Evolutionary conservation across 2,113 vertebrate genomes (phyloP).

Genomic region (Haliaeetus leucogaster): DNA sequence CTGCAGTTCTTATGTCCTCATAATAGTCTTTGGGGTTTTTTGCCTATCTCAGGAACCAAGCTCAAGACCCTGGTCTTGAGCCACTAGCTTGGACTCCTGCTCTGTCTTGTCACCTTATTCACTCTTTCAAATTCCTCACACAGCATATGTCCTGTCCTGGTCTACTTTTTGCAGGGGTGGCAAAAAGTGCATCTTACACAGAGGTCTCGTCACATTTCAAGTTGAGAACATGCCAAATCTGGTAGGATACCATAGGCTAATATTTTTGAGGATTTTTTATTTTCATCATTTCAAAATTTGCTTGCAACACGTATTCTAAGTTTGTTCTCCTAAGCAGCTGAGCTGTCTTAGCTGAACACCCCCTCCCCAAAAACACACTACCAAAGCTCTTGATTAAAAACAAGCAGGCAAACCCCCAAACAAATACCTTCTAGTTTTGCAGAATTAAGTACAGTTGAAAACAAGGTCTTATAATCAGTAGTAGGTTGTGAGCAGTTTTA

Average conservation of each 20-base stretch:
- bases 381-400: not conserved
- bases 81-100: not conserved
- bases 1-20: not conserved
- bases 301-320: not conserved
- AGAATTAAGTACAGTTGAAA: not conserved
- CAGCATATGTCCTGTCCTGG: not conserved
- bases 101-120: not conserved
- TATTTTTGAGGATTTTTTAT: not conserved
- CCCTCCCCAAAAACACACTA: not conserved
- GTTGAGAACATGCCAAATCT: not conserved
- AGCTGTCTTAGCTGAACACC: not conserved
- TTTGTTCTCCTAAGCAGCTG: not conserved
- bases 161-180: not conserved
- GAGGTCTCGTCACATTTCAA: rapidly evolving
- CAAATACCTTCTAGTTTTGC: not conserved
- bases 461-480: not conserved
- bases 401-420: not conserved
- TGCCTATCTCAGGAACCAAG: not conserved
- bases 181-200: not conserved
- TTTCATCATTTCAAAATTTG: not conserved
- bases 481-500: not conserved
- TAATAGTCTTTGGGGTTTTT: not conserved
- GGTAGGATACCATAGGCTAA: not conserved
- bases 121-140: not conserved
- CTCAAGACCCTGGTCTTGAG: not conserved